A percentile compares a stretch with the other conserved stretches of the same genome.
phyloP scores from a whole-genome alignment of 2,113 vertebrate species.

The Lasiurus cinereus region DNA sequence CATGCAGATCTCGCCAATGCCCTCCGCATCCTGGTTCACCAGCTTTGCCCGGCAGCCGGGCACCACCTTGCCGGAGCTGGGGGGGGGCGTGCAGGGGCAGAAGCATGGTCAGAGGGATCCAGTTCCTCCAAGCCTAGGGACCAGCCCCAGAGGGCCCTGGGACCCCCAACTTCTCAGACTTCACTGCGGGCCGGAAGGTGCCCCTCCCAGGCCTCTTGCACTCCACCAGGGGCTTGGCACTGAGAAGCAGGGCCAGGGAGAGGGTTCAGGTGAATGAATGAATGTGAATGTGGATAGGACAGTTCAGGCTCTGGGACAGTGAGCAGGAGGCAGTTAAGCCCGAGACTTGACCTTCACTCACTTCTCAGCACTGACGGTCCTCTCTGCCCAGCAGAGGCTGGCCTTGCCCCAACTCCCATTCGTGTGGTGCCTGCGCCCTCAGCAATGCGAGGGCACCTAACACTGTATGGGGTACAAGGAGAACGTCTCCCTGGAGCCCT shows the following conservation, averaged over 20 bases:
- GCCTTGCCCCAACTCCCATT: neutral
- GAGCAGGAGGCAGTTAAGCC: neutral
- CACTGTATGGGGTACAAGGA: neutral
- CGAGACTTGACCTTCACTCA: neutral
- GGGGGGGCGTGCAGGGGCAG: too few species aligned
- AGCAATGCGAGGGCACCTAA: neutral
- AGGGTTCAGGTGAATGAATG: neutral
- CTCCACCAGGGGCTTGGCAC: neutral
- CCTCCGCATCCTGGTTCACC: conserved; percentile 87
- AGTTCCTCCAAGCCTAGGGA: neutral
- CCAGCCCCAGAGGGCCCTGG: neutral
- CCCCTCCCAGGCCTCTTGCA: neutral
- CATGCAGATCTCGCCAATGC: conserved; percentile 92
- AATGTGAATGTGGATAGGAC: neutral
- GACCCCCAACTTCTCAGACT: neutral
- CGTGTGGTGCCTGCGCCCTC: neutral
- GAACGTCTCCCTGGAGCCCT: neutral
- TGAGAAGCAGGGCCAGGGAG: neutral
- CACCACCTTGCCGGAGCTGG: conserved; percentile 91
- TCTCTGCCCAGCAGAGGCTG: neutral
- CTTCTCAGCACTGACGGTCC: neutral
- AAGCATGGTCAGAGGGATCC: too few species aligned
- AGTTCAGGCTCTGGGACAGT: neutral
- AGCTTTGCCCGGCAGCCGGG: conserved; percentile 92
- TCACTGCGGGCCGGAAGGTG: neutral